Base-by-base conservation (phyloP, 1,140 invertebrate species). In the Heliothis subflexa region DNA sequence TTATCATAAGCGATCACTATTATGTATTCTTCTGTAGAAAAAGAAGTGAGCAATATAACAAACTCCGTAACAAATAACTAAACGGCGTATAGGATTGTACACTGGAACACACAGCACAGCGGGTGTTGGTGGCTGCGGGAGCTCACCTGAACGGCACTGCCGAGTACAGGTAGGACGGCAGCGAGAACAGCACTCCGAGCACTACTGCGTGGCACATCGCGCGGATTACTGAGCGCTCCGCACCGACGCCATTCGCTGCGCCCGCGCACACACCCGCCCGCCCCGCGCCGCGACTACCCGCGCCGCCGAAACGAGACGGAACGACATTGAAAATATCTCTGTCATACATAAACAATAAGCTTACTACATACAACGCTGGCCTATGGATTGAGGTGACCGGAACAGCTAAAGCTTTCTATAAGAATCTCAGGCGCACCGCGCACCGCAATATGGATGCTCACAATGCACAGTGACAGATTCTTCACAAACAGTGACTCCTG, bases 91-190 rank as follows among this genome's bases (percentile, higher is more conserved):
- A 9, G 5, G 33, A 40, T 40, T 9, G 33, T 40, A 25, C 0
- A 25, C 21, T 25, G 5, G 33, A 40, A 40, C 33, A 40, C 33
- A 40, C 33, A 40, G 33, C 33, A 40, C 33, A 40, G 33, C 9
- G 33, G 33, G 4, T 40, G 33, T 3, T 40, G 33, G 33, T 1
- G 13, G 16, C 33, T 13, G 14, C 45, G 45, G 45, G 70, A 72
- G 85, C 89, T 93, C 89, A 94, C 92, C 91, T 94, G 91, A 92
- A 94, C 78, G 91, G 91, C 54, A 92, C 89, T 52, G 89, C 90
- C 72, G 92, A 89, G 82, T 94, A 94, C 61, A 94, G 78, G 76
- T 93, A 94, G 16, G 91, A 93, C 71, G 92, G 92, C 78, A 94
- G 84, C 72, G 92, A 94, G 82, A 94, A 89, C 79, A 94, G 81